Evolutionary conservation across 1,140 invertebrate genomes (phyloP).

Genomic region (Druon quercuslanigerum): DNA sequence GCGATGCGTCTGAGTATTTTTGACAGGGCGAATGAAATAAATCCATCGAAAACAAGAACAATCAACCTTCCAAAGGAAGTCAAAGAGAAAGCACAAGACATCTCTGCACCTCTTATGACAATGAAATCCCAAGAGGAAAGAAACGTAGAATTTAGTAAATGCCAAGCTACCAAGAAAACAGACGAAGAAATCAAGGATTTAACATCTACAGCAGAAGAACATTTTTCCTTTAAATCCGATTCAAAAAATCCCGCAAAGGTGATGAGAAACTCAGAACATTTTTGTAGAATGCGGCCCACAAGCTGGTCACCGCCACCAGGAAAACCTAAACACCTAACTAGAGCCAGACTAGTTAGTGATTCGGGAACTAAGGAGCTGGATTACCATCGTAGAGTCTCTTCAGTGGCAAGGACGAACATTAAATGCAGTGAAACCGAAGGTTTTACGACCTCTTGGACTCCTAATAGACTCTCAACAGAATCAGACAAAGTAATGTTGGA

Average conservation of each 20-base stretch:
- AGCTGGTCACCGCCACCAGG: conserved; percentile 70
- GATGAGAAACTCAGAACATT: conserved; percentile 56
- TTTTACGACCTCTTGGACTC: conserved; percentile 35
- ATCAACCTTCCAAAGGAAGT: not conserved
- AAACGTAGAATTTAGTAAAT: not conserved
- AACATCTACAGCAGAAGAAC: conserved; percentile 13
- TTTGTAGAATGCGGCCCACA: conserved; percentile 66
- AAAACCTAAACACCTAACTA: conserved; percentile 52
- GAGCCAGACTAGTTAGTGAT: conserved; percentile 50
- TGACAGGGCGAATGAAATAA: conserved; percentile 66
- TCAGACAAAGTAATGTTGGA: not conserved
- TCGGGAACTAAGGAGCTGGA: conserved; percentile 38
- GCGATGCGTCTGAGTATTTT: conserved; percentile 87
- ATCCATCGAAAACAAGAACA: not conserved
- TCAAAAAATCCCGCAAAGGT: not conserved
- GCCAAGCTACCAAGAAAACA: not conserved
- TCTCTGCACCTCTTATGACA: not conserved
- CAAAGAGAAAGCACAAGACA: conserved; percentile 26
- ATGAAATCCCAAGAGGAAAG: not conserved
- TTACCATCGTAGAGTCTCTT: not conserved
- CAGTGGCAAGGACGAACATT: conserved; percentile 35
- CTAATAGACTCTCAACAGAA: not conserved
- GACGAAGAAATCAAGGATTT: conserved; percentile 10
- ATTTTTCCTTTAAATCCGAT: conserved; percentile 7
- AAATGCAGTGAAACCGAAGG: conserved; percentile 40